Evolutionary conservation across 2,113 vertebrate genomes (phyloP).

Genomic region (Pundamilia nyererei): DNA sequence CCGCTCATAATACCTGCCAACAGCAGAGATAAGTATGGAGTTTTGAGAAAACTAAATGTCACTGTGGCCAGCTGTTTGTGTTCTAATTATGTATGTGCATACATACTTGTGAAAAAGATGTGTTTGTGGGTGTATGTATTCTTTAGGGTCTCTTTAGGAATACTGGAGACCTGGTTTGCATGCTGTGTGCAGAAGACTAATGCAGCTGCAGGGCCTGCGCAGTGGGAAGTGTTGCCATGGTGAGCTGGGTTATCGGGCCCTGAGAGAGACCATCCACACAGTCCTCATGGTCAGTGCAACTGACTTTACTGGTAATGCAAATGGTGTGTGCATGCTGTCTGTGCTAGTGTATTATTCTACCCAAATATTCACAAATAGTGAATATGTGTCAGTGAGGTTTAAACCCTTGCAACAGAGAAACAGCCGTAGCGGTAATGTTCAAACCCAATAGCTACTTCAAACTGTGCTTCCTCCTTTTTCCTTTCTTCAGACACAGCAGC

Average conservation of each 20-base stretch:
- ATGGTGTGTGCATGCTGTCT: neutral
- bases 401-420: neutral
- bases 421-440: neutral
- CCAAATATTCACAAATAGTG: neutral
- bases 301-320: slow-evolving; percentile 32
- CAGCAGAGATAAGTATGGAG: neutral
- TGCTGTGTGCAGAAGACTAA: slow-evolving; percentile 50
- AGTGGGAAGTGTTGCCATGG: slow-evolving; percentile 76
- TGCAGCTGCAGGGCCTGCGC: slow-evolving; percentile 64
- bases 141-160: neutral
- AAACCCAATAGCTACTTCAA: neutral
- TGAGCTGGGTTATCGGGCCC: slow-evolving; percentile 59
- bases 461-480: neutral
- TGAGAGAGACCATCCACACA: slow-evolving; percentile 44
- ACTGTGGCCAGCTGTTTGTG: neutral
- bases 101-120: neutral
- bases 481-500: slow-evolving; percentile 29
- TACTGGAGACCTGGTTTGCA: slow-evolving; percentile 55
- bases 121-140: neutral
- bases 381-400: neutral
- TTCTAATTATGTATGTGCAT: neutral
- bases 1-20: neutral
- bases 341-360: neutral
- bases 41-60: neutral
- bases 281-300: slow-evolving; percentile 40